Conservation (phyloP, 2,113 vertebrate genomes). For the Triplophysa dalaica region DNA sequence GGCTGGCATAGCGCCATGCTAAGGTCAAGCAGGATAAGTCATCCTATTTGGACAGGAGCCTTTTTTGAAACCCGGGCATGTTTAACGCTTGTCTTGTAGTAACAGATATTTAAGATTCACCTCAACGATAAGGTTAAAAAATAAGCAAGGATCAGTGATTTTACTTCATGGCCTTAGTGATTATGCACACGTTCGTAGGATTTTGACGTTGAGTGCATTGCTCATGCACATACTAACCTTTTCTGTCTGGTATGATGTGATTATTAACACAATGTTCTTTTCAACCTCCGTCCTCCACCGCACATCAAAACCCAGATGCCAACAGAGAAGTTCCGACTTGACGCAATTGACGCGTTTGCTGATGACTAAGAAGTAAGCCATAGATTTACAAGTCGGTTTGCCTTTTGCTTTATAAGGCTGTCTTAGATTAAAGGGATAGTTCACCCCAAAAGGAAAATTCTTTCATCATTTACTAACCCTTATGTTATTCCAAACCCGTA, state of each 20-base stretch:
- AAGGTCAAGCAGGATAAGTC: slow-evolving; percentile 9
- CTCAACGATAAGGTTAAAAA: neutral
- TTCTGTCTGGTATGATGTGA: slow-evolving; percentile 53
- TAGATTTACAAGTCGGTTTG: too few relatives aligned
- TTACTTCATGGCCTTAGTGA: neutral
- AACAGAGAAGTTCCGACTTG: slow-evolving; percentile 29
- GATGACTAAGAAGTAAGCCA: neutral
- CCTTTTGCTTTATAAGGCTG: too few relatives aligned
- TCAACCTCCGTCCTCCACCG: slow-evolving; percentile 1
- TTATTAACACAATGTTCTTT: slow-evolving; percentile 5
- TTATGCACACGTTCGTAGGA: neutral
- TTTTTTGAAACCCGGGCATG: neutral
- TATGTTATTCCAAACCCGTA: too few relatives aligned
- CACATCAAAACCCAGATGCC: slow-evolving; percentile 44
- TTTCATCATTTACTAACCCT: too few relatives aligned
- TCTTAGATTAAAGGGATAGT: too few relatives aligned
- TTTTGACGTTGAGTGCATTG: neutral
- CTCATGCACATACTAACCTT: slow-evolving; percentile 44
- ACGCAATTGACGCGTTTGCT: slow-evolving; percentile 51
- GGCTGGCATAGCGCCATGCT: slow-evolving; percentile 10
- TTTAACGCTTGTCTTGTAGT: neutral
- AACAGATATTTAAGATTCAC: neutral
- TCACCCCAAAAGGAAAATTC: too few relatives aligned
- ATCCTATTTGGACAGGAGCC: neutral
- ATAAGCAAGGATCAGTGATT: slow-evolving; percentile 8